Conservation (phyloP, 2,797 vertebrate genomes). For the Sebastes wilsoni region DNA sequence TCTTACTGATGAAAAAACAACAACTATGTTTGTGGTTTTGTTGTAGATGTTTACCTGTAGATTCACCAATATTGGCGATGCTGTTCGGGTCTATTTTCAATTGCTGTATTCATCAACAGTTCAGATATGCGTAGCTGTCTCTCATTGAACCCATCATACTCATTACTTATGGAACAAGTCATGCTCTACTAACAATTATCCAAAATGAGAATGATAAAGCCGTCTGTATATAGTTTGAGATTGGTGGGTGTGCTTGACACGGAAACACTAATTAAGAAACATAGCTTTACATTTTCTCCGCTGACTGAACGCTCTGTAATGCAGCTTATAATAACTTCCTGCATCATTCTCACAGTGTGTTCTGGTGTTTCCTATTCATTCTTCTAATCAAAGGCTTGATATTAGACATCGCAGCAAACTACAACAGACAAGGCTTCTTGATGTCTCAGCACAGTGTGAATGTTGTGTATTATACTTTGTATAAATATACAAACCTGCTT, state of each 20-base stretch:
- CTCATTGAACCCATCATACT: background rate
- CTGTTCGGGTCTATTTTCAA: background rate
- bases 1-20: background rate
- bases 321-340: background rate
- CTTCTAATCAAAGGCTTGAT: conserved; percentile 4
- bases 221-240: conserved; percentile 2
- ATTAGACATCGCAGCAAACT: conserved; percentile 13
- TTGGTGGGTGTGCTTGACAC: background rate
- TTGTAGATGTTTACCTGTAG: background rate
- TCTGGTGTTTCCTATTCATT: conserved; percentile 18
- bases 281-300: background rate
- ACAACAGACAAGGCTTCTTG: background rate
- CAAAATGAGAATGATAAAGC: conserved; percentile 9
- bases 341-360: background rate
- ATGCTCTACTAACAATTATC: background rate
- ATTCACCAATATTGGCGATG: background rate
- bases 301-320: conserved; percentile 5
- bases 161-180: background rate
- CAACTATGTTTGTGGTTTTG: background rate
- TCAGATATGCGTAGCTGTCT: background rate
- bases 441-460: background rate
- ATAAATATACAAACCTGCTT: background rate
- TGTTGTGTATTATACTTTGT: background rate
- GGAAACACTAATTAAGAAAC: conserved; percentile 10
- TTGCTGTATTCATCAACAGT: background rate